A percentile compares a stretch with the other conserved stretches of the same genome.
Evolutionary conservation across 2,797 vertebrate species (phyloP).

Genomic region (Acipenser oxyrinchus): DNA sequence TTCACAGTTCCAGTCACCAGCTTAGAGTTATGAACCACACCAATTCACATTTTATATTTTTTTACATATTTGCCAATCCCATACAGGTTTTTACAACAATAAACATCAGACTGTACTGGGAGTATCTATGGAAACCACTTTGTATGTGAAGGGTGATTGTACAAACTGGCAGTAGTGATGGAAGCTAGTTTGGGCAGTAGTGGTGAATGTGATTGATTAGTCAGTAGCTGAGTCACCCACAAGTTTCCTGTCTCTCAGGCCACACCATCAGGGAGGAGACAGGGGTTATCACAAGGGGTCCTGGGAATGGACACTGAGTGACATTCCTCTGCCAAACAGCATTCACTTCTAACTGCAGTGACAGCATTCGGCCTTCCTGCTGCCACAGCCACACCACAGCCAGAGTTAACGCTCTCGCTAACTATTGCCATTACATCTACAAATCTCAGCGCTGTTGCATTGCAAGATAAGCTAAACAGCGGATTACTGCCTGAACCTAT

Average conservation of each 20-base stretch:
- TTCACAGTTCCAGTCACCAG: no score
- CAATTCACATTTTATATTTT: no score
- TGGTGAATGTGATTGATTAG: background rate
- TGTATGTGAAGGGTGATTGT: background rate
- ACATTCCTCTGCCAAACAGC: background rate
- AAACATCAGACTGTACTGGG: background rate
- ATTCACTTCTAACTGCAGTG: conserved; percentile 3
- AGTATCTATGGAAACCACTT: background rate
- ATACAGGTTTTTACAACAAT: no score
- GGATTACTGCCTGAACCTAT: no score
- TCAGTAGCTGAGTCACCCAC: background rate
- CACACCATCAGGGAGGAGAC: background rate
- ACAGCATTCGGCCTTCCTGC: background rate
- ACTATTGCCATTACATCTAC: no score
- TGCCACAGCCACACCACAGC: background rate
- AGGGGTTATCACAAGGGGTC: conserved; percentile 4
- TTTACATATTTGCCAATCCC: no score
- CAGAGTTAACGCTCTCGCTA: background rate
- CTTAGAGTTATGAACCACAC: no score
- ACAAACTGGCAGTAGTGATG: background rate
- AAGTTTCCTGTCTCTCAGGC: background rate
- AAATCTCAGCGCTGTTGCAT: no score
- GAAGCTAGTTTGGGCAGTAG: background rate
- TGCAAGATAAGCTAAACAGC: no score
- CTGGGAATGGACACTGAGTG: conserved; percentile 2